phyloP scores from a whole-genome alignment of 2,888 invertebrate genomes.

The Caradrina kadenii region DNA sequence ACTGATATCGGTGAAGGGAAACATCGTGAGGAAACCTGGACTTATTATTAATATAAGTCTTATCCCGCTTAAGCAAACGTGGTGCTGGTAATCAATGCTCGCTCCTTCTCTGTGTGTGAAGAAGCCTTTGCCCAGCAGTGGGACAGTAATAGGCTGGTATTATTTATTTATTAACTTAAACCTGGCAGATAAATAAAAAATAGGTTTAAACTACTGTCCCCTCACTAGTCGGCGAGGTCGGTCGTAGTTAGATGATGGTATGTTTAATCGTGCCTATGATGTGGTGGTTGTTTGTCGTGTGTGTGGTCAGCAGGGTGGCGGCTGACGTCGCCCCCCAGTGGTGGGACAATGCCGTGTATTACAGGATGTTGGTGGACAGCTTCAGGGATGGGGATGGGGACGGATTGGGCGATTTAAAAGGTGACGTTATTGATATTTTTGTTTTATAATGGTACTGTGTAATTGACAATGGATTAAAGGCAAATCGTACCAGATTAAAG shows the following conservation, averaged over 20 bases:
- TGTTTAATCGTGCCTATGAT: conserved; percentile 62
- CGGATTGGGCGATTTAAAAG: conserved; percentile 96
- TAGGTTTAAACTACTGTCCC: conserved; percentile 26
- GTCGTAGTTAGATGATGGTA: conserved; percentile 5
- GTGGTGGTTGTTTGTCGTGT: conserved; percentile 73
- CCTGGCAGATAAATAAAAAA: too few species aligned
- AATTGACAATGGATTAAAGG: background rate
- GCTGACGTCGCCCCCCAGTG: conserved; percentile 83
- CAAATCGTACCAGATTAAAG: background rate
- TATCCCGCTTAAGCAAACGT: too few species aligned
- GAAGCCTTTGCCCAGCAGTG: too few species aligned
- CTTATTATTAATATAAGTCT: too few species aligned
- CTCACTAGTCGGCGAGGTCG: conserved; percentile 55
- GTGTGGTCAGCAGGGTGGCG: conserved; percentile 55
- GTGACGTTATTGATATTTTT: conserved; percentile 74
- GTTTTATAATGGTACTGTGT: background rate
- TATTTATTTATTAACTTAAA: too few species aligned
- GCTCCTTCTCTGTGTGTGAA: too few species aligned
- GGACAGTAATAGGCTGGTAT: too few species aligned
- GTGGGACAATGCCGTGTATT: conserved; percentile 95
- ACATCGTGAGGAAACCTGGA: too few species aligned
- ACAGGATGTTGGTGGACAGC: conserved; percentile 95
- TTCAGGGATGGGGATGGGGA: conserved; percentile 95
- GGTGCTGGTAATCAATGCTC: too few species aligned
- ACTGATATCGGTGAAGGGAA: too few species aligned